These are phyloP conservation scores for Solea solea DNA, from an alignment of 2,113 vertebrate genomes.

Conservation along the genomic window DNA sequence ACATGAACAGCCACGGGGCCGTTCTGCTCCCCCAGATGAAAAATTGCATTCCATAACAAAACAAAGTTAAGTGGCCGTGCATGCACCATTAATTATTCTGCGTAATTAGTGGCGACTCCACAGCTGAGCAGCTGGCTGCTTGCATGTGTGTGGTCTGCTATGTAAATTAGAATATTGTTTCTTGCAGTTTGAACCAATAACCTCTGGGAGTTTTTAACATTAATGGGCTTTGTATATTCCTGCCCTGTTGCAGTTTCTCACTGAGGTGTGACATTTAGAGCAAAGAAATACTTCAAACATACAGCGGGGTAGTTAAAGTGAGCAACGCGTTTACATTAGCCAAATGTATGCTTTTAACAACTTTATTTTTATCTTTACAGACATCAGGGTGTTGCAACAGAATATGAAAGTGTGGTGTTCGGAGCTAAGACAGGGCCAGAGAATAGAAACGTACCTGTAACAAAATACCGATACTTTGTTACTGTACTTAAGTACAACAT, in stretches of 20 bases:
- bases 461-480: too few species aligned
- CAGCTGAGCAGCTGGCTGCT: neutral
- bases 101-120: neutral
- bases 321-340: neutral
- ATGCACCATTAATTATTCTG: neutral
- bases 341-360: neutral
- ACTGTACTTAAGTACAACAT: too few species aligned
- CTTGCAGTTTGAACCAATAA: neutral
- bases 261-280: neutral
- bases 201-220: neutral
- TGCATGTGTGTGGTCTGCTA: neutral
- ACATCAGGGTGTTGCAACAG: too few species aligned
- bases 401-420: too few species aligned
- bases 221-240: neutral
- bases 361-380: too few species aligned
- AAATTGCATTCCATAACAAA: neutral
- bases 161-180: neutral
- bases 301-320: neutral
- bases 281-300: neutral
- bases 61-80: neutral
- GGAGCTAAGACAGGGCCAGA: too few species aligned
- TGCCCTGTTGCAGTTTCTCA: neutral
- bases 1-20: too few species aligned
- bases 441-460: too few species aligned
- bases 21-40: constrained; percentile 17